A percentile compares a stretch with the other conserved stretches of the same genome.
phyloP scores from a whole-genome alignment of 2,888 invertebrate genomes.

The Watsonalla cultraria region DNA sequence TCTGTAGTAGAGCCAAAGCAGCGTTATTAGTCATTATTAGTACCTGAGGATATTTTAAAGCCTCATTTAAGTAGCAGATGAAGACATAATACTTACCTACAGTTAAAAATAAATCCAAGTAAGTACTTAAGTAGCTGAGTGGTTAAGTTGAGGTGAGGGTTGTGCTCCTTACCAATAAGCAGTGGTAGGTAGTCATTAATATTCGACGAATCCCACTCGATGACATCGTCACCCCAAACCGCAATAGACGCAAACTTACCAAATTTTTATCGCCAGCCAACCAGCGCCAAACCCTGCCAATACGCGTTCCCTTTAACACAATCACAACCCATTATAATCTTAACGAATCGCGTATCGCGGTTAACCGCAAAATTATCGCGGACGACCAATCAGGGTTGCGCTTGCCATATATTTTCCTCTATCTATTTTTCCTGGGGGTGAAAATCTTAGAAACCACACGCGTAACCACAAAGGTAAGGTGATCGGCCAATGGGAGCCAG shows the following conservation, averaged over 20 bases:
- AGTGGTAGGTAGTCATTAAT: background rate
- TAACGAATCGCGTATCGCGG: conserved; percentile 73
- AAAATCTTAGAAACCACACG: conserved; percentile 81
- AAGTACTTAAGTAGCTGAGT: too few species aligned
- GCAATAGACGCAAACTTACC: conserved; percentile 15
- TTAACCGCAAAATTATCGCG: conserved; percentile 71
- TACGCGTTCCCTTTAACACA: conserved; percentile 28
- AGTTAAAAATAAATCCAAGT: too few species aligned
- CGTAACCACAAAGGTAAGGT: conserved; percentile 78
- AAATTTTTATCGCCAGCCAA: conserved; percentile 25
- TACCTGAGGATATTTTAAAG: too few species aligned
- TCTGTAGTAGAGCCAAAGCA: too few species aligned
- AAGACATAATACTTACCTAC: too few species aligned
- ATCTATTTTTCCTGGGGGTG: conserved; percentile 74
- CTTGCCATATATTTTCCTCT: conserved; percentile 64
- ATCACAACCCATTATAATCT: conserved; percentile 67
- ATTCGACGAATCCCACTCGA: conserved; percentile 4
- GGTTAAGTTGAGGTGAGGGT: too few species aligned
- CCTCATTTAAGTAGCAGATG: too few species aligned
- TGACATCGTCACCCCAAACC: conserved; percentile 5
- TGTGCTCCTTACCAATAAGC: too few species aligned
- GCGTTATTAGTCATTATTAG: too few species aligned
- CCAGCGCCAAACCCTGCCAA: conserved; percentile 60
- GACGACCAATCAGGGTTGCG: conserved; percentile 61
- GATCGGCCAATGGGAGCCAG: conserved; percentile 79